A percentile compares a stretch with the other conserved stretches of the same genome.
phyloP scores from a whole-genome alignment of 2,113 vertebrate species.

The Aphelocoma coerulescens region DNA sequence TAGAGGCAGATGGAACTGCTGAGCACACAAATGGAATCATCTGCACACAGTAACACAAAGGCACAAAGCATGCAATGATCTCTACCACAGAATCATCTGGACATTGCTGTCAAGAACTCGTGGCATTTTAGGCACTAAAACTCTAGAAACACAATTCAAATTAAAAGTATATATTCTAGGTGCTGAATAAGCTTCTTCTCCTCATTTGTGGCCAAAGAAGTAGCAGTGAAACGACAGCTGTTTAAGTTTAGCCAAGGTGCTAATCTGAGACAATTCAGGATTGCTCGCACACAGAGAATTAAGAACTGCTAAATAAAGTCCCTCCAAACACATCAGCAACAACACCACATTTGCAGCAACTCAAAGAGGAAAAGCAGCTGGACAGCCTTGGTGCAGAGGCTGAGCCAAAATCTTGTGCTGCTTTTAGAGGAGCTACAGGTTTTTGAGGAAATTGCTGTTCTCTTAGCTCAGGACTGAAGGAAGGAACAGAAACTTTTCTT shows the following conservation, averaged over 20 bases:
- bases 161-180: not conserved
- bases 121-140: not conserved
- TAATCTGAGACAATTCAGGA: not conserved
- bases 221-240: fast-evolving
- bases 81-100: not conserved
- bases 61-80: not conserved
- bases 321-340: not conserved
- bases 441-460: not conserved
- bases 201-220: not conserved
- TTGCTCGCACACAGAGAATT: not conserved
- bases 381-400: not conserved
- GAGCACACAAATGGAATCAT: not conserved
- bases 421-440: not conserved
- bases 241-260: not conserved
- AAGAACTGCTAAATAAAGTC: not conserved
- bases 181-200: not conserved
- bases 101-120: not conserved
- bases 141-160: not conserved
- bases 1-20: not conserved
- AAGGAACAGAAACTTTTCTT: slow-evolving; percentile 10
- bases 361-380: not conserved
- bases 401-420: not conserved
- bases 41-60: not conserved
- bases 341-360: not conserved
- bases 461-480: not conserved